Evolutionary conservation across 2,113 vertebrate species (phyloP).

Genomic region (Apodemus sylvaticus): DNA sequence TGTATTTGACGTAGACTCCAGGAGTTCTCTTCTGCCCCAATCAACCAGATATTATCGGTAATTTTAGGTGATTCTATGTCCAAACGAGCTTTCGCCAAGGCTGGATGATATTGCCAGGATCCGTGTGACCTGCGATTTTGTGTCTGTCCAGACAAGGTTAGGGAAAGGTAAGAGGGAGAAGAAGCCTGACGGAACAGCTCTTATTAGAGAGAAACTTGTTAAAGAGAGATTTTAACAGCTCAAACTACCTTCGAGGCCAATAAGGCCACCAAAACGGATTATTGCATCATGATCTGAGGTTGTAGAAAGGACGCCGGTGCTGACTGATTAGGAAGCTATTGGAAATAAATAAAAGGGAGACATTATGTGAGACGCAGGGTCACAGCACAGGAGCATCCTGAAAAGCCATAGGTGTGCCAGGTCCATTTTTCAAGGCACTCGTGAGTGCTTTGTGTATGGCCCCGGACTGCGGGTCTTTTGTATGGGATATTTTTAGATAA

Average conservation of each 20-base stretch:
- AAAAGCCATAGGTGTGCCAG: conserved; percentile 68
- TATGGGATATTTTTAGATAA: conserved; percentile 72
- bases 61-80: not conserved
- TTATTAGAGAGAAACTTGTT: conserved; percentile 78
- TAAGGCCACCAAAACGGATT: conserved; percentile 82
- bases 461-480: conserved; percentile 58
- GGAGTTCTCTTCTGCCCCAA: conserved; percentile 48
- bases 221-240: conserved; percentile 79
- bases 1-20: not conserved
- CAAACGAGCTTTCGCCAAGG: conserved; percentile 15
- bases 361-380: conserved; percentile 77
- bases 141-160: conserved; percentile 64
- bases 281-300: conserved; percentile 80
- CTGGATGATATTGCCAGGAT: conserved; percentile 24
- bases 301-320: conserved; percentile 74
- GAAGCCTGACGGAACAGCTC: conserved; percentile 67
- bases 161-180: conserved; percentile 77
- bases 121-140: not conserved
- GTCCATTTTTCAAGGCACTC: conserved; percentile 57
- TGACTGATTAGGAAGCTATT: conserved; percentile 80
- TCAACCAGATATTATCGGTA: conserved; percentile 21
- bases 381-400: conserved; percentile 53
- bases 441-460: conserved; percentile 44
- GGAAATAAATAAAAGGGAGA: conserved; percentile 83
- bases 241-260: conserved; percentile 79